Percentiles rank a stretch among this genome's conserved stretches.
phyloP scores from a whole-genome alignment of 2,888 invertebrate species.

The Biston betularia region DNA sequence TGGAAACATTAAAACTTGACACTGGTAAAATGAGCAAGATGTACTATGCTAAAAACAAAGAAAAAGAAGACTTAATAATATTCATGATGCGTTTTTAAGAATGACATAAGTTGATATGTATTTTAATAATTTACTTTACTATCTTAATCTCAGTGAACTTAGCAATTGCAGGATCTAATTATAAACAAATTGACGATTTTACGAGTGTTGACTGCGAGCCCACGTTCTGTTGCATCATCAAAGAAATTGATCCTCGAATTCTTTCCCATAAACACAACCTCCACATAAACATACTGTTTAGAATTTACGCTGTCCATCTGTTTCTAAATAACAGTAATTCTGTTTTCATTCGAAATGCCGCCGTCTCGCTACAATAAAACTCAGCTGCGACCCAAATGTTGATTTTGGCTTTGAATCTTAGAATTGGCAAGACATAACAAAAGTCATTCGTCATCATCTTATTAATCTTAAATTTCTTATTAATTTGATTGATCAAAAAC shows the following conservation, averaged over 20 bases:
- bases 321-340: constrained; percentile 66
- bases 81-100: neutral
- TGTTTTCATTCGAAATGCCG: constrained; percentile 61
- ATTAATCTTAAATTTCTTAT: constrained; percentile 6
- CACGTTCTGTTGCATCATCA: constrained; percentile 1
- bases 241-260: constrained; percentile 5
- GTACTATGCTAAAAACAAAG: too few relatives aligned
- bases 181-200: neutral
- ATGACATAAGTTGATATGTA: neutral
- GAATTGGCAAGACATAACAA: constrained; percentile 15
- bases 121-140: neutral
- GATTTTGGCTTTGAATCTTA: constrained; percentile 20
- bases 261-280: constrained; percentile 39
- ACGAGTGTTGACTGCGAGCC: neutral
- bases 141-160: neutral
- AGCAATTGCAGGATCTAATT: neutral
- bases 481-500: constrained; percentile 5
- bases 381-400: constrained; percentile 49
- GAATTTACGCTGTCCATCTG: constrained; percentile 51
- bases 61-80: neutral
- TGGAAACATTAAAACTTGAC: too few relatives aligned
- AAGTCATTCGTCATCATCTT: constrained; percentile 9
- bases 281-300: constrained; percentile 52
- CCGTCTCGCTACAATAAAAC: constrained; percentile 54
- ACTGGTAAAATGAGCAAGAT: too few relatives aligned